These are phyloP conservation scores for Halictus ligatus DNA, from an alignment of 2,888 invertebrate species.

Conservation along the genomic window DNA sequence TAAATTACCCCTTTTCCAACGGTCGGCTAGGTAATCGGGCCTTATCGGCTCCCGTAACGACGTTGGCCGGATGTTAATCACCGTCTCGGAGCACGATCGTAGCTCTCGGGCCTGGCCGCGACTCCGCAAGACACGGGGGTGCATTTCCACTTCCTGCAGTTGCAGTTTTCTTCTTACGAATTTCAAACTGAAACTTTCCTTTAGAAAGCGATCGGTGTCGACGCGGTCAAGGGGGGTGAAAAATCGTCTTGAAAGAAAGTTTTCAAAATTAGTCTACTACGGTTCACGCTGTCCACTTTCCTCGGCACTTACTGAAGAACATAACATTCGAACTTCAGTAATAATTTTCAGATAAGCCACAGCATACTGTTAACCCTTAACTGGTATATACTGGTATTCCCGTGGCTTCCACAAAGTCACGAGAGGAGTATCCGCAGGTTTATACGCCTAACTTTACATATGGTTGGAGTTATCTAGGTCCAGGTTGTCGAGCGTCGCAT, in stretches of 20 bases:
- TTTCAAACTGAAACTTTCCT: not conserved
- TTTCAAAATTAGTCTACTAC: no score
- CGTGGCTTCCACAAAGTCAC: not conserved
- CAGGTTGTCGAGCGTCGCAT: conserved; percentile 16
- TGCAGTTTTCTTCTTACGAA: not conserved
- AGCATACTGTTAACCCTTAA: no score
- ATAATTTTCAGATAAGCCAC: no score
- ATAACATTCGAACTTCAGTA: no score
- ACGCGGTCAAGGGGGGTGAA: no score
- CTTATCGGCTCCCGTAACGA: conserved; percentile 12
- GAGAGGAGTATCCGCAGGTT: not conserved
- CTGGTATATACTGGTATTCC: not conserved
- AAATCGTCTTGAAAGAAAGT: no score
- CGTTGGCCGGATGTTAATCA: not conserved
- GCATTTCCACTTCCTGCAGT: not conserved
- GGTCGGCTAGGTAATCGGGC: conserved; percentile 15
- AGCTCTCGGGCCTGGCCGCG: not conserved
- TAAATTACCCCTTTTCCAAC: conserved; percentile 11
- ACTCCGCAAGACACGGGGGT: not conserved
- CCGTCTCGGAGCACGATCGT: not conserved
- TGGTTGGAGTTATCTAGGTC: not conserved
- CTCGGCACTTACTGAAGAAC: no score
- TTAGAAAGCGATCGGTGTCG: not conserved
- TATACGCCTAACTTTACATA: not conserved
- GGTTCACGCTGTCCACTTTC: no score